Base-by-base conservation (phyloP, 92 coral and sea anemone species). In the Paragorgia papillata region DNA sequence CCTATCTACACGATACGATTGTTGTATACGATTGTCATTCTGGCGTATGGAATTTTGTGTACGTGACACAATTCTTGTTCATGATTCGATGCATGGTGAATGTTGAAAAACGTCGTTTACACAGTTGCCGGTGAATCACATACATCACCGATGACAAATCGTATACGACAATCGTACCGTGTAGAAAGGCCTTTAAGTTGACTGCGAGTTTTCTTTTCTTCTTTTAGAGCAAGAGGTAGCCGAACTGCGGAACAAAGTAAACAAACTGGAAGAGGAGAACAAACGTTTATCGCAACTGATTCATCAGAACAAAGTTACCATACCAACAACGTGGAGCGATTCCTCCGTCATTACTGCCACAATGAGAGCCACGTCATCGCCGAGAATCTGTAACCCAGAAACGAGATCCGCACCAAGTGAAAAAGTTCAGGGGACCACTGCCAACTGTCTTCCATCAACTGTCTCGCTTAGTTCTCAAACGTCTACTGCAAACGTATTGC, bases 221-320 rank as follows among this genome's bases (percentile, higher is more conserved):
- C 25, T 51, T 49, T 60, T 32, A 69, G 76, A 69, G 34, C 59
- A 69, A 69, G 60, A 69, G 54, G 76, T 69, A 12, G 28, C 76
- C n/a, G 76, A 69, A 46, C 76, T 69, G 27, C 44, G 30, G 54
- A 69, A 69, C 76, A 69, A 51, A 51, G 62, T 69, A 12, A 69
- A 69, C 61, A 69, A 69, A 51, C 60, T 69, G 18, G 76, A 69
- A 19, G 61, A 69, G 10, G 76, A 69, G 61, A 69, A 69, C 61
- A 69, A 69, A 51, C 76, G 76, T 69, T 69, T 69, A 51, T 69
- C 76, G 0, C 76, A 69, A 49, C 76, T 69, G 33, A 69, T 69
- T 69, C 76, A 51, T 35, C 58, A 69, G 44, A 1, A 69, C 43
- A 69, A 69, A 48, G 76, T 69, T 1, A 33, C 76, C 21, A 26